Evolutionary conservation across 2,888 invertebrate genomes (phyloP), one percentile per base, ranked within the genome.

Genomic region (Caradrina clavipalpis): DNA sequence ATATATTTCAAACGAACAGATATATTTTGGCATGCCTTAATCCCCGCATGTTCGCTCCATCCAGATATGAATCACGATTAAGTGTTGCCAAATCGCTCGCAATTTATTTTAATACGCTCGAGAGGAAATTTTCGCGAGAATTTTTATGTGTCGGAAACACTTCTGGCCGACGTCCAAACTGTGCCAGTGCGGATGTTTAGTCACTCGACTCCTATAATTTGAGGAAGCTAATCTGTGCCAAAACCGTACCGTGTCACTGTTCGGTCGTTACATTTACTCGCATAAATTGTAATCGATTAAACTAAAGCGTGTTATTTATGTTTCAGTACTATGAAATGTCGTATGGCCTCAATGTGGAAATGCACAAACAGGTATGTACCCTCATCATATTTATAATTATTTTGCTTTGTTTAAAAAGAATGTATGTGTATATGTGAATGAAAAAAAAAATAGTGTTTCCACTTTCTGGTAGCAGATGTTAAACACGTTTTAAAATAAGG

Each of bases 321-420:
- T 98, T 98, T 90, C 98, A 99, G 98, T 99, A 99, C 96, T 99
- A 99, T 97, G 99, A 99, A 97, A 99, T 99, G 99, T 99, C 99
- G 69, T 99, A 99, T 96, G 99, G 99, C 89, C 97, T 99, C 96
- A 99, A 99, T 96, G 98, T 98, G 93, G 99, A 99, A 96, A 98
- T 99, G 98, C 99, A 99, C 96, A 99, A 99, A 97, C 99, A 99
- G 98, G 98, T 98, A 96, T 96, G 97, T 93, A 83, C 80, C 17
- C 59, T 76, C 67, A 72, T 77, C 55, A 56, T 75, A 73, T 60
- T 73, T 62, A 53, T 65, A 35, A 35, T 35, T 35, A 62, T 51
- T 50, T 51, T 21, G 2, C 31, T 53, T 59, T 57, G n/a, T 62
- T 26, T 73, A 35, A 50, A 42, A 45, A 50, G 45, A 21, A 49